Evolutionary conservation across 92 coral and sea anemone species (phyloP).

Genomic region (Heteractis magnifica): DNA sequence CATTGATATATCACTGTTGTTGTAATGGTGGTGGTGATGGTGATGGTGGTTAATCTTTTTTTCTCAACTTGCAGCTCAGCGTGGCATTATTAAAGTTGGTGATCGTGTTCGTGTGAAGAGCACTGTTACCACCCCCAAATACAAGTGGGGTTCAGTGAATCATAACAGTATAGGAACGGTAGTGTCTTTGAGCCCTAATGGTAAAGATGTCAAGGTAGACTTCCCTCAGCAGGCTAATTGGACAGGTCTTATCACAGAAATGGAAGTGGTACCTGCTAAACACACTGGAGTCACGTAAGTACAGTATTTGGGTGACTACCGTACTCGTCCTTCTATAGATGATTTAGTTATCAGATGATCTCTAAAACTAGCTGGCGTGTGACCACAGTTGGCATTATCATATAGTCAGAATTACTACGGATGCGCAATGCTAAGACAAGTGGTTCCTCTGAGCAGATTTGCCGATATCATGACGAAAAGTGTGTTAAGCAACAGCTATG

Average conservation of each 20-base stretch:
- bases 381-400: no score
- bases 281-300: conserved; percentile 90
- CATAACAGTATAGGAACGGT: conserved; percentile 94
- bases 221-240: conserved; percentile 99
- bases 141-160: conserved; percentile 99
- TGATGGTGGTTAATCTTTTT: background rate
- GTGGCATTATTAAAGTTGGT: conserved; percentile 92
- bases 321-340: no score
- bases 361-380: no score
- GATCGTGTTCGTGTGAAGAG: conserved; percentile 97
- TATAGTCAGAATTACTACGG: no score
- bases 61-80: conserved; percentile 59
- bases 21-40: no score
- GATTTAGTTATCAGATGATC: no score
- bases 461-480: no score
- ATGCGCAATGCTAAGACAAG: no score
- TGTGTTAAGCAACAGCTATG: no score
- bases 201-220: conserved; percentile 97
- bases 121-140: conserved; percentile 92
- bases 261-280: conserved; percentile 97
- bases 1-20: no score
- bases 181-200: conserved; percentile 93
- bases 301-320: background rate
- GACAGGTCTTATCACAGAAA: conserved; percentile 96
- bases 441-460: no score